Base-by-base conservation (phyloP, 2,888 invertebrate genomes). In the Leptarthrus brevirostris region DNA sequence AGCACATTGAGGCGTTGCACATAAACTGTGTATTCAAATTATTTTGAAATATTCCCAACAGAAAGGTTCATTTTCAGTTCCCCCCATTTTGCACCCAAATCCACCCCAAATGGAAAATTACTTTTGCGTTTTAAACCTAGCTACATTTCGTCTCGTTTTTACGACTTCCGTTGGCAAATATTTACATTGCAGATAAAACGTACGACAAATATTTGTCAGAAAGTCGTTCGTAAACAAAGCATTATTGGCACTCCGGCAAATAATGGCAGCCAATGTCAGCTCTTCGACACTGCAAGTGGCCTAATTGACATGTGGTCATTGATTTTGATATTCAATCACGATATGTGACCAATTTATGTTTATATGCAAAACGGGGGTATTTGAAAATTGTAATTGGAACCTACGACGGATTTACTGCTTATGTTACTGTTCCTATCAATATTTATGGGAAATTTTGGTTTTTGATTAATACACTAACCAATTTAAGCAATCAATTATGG, bases 121-220 rank as follows among this genome's bases (percentile, higher is more conserved):
- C 64, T 64, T 64, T 64, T 64, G 64, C 44, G 44, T 44, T 64
- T 47, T 40, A 22, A 44, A 61, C 44, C 44, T 64, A 22, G 12
- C 44, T n/a, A n/a, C n/a, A n/a, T n/a, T 10, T 44, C 22, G n/a
- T 40, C 30, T 36, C 14, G 3, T 24, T 14, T 64, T n/a, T 30
- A 56, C n/a, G 56, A 12, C 36, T 22, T 40, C 12, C 40, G n/a
- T 1, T 12, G n/a, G 64, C 20, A 66, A 69, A 69, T 34, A 69
- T 69, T 69, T 69, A 14, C 69, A 20, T 14, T 16, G 12, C 12
- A 52, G 52, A 69, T 69, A 69, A 69, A 52, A 69, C 52, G 49
- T 69, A 30, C 30, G 16, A 52, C 20, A 69, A 69, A 69, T 69
- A 69, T 69, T 69, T 69, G 69, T n/a, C 34, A 24, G 49, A 69